Percentiles rank a stretch among this genome's conserved stretches.
These are phyloP conservation scores for Opisthograptis luteolata DNA, from an alignment of 2,888 invertebrate species.

Conservation along the genomic window DNA sequence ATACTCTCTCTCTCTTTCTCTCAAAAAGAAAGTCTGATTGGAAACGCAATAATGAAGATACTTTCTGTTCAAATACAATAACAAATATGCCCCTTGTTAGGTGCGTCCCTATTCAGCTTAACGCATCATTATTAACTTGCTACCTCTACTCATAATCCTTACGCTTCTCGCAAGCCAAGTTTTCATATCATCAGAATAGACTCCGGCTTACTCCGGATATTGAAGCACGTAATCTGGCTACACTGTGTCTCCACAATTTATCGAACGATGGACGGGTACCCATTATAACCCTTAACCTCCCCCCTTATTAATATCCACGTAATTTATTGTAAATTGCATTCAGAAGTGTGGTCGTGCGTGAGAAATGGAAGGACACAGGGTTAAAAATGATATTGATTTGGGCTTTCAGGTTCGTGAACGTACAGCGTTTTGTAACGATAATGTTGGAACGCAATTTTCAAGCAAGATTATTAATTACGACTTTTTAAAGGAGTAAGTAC, in stretches of 20 bases:
- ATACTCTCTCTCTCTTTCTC: too few species aligned
- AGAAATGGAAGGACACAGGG: constrained; percentile 41
- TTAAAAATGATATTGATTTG: constrained; percentile 32
- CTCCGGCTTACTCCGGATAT: constrained; percentile 76
- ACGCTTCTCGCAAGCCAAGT: constrained; percentile 17
- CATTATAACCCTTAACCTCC: constrained; percentile 82
- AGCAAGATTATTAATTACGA: too few species aligned
- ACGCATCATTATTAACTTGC: background rate
- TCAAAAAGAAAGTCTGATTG: too few species aligned
- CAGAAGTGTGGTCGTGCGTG: constrained; percentile 69
- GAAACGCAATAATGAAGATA: too few species aligned
- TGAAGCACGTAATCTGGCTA: constrained; percentile 83
- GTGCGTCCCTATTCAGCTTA: constrained; percentile 24
- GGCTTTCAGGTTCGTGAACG: constrained; percentile 20
- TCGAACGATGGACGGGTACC: constrained; percentile 79
- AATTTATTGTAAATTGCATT: constrained; percentile 85
- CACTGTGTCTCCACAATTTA: constrained; percentile 82
- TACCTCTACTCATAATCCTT: constrained; percentile 4
- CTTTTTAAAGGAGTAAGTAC: too few species aligned
- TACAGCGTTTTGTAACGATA: constrained; percentile 9
- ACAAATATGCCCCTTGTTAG: constrained; percentile 16
- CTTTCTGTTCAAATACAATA: too few species aligned
- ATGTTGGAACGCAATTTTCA: constrained; percentile 2
- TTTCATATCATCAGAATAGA: constrained; percentile 36
- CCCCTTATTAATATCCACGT: constrained; percentile 83